Evolutionary conservation across 2,888 invertebrate genomes (phyloP), one percentile per base, ranked within the genome.

Genomic region (Phalangium opilio): DNA sequence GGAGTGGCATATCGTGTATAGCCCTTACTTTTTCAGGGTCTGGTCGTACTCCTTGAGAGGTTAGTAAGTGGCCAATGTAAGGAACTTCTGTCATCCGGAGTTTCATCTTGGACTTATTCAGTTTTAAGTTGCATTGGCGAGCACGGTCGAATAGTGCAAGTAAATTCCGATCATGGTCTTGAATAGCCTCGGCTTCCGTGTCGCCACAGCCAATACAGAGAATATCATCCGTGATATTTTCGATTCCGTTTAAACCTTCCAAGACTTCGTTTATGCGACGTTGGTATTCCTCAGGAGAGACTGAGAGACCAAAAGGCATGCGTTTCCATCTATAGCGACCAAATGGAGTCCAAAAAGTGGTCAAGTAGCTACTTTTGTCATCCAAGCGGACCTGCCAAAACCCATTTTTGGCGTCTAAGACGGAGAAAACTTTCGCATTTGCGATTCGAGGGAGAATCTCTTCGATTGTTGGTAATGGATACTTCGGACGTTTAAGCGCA

Each of bases 11-110:
- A n/a, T 41, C 21, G 11, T 32, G 18, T 15, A 50, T 44, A 2
- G 45, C 44, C 10, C 41, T 27, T 11, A 53, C 38, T 40, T 53
- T 53, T 12, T 43, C 27, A 4, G 41, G 43, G 17, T 44, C 36
- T 1, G 50, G 52, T 11, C 12, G 10, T 1, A 53, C 32, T 5
- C 44, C 44, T 2, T 44, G 43, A 11, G 36, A 4, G 11, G 52
- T 15, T 1, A 53, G 33, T 14, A 45, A 10, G 43, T 53, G 48
- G 2, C 54, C 52, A 40, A 53, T 19, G 41, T 49, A 53, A 15
- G 18, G 41, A 1, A 50, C 43, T 10, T 33, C 21, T 5, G 44
- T 11, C 12, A 18, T 15, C 5, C 35, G 11, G 2, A 50, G 20
- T 19, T 48, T 47, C 10, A 34, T 41, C 19, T 48, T 48, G 3